Conservation (phyloP, 2,113 vertebrate species). For the Platichthys flesus region DNA sequence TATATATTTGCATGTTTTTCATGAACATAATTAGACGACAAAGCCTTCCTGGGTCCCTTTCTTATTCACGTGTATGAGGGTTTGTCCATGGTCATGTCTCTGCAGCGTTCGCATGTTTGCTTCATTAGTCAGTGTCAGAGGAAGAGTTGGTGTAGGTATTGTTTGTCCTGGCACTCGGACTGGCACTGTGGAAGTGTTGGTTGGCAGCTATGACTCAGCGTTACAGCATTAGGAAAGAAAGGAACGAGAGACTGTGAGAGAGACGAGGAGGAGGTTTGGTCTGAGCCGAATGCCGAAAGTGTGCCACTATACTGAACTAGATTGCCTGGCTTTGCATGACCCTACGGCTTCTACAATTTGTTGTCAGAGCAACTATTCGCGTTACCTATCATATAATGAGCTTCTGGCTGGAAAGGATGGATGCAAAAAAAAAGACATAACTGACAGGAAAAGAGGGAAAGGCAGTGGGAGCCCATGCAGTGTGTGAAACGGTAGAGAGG, state of each 20-base stretch:
- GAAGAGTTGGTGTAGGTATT: constrained; percentile 73
- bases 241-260: constrained; percentile 42
- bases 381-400: neutral
- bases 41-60: constrained; percentile 21
- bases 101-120: constrained; percentile 56
- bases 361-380: constrained; percentile 38
- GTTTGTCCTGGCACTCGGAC: constrained; percentile 78
- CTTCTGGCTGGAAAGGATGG: neutral
- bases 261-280: constrained; percentile 45
- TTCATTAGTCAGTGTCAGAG: constrained; percentile 70
- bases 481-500: constrained; percentile 19
- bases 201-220: constrained; percentile 83
- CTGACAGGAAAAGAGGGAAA: constrained; percentile 9
- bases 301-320: constrained; percentile 62
- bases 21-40: neutral
- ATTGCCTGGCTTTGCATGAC: constrained; percentile 36
- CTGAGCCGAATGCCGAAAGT: constrained; percentile 53
- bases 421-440: neutral
- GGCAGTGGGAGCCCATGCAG: constrained; percentile 3
- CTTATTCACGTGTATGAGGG: constrained; percentile 35
- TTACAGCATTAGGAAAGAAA: constrained; percentile 70
- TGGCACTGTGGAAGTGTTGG: constrained; percentile 75
- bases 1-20: constrained; percentile 1
- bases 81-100: constrained; percentile 45
- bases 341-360: constrained; percentile 32